These are phyloP conservation scores for Parambassis ranga DNA, from an alignment of 2,797 vertebrate species.

Conservation along the genomic window DNA sequence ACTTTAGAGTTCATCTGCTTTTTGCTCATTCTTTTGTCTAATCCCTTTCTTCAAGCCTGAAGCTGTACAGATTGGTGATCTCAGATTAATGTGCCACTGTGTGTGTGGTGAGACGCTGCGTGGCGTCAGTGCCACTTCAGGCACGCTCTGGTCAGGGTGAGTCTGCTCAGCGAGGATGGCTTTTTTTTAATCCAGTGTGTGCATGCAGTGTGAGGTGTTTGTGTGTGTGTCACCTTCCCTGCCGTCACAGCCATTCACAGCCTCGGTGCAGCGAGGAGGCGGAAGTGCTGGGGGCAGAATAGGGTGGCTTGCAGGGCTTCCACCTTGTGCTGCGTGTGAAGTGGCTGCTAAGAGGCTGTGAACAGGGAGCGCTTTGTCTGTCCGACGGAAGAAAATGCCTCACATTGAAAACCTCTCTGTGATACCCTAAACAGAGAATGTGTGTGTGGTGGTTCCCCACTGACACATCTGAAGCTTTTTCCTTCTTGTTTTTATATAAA, in stretches of 20 bases:
- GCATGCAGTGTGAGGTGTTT: constrained; percentile 21
- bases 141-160: constrained; percentile 56
- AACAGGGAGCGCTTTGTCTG: constrained; percentile 79
- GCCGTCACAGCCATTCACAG: constrained; percentile 26
- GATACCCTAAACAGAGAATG: constrained; percentile 31
- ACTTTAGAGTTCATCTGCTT: neutral
- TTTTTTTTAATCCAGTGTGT: neutral
- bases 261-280: constrained; percentile 11
- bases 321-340: constrained; percentile 78
- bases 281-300: constrained; percentile 39
- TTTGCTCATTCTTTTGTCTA: neutral
- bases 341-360: constrained; percentile 82
- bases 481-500: neutral
- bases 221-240: constrained; percentile 15
- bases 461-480: neutral
- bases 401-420: constrained; percentile 48
- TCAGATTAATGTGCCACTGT: too few species aligned
- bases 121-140: constrained; percentile 34
- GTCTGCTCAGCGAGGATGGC: constrained; percentile 36
- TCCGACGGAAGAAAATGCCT: constrained; percentile 49
- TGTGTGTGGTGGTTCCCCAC: neutral
- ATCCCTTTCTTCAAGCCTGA: neutral
- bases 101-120: constrained; percentile 37
- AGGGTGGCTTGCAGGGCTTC: constrained; percentile 49
- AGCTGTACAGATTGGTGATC: too few species aligned